phyloP scores from a whole-genome alignment of 1,140 invertebrate genomes.

The Drosophila eugracilis region DNA sequence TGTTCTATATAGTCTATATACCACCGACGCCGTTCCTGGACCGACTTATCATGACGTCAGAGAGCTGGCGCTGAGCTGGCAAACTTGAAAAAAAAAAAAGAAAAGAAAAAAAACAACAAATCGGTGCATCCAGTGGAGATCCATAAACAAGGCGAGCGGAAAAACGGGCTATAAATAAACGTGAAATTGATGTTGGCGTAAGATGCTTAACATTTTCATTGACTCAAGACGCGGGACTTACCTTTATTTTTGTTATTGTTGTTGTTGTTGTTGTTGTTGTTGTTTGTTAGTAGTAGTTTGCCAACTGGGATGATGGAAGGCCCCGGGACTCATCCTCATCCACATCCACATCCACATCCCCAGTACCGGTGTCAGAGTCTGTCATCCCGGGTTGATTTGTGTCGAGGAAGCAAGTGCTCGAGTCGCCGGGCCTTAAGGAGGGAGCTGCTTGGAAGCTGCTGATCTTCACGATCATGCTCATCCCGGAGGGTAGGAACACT shows the following conservation, averaged over 20 bases:
- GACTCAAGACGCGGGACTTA: slow-evolving; percentile 36
- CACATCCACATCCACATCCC: neutral
- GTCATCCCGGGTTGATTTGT: slow-evolving; percentile 75
- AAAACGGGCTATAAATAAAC: slow-evolving; percentile 72
- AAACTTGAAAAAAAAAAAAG: too few species aligned
- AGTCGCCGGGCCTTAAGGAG: slow-evolving; percentile 60
- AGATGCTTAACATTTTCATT: slow-evolving; percentile 77
- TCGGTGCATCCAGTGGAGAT: neutral
- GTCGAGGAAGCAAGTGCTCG: slow-evolving; percentile 81
- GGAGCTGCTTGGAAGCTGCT: slow-evolving; percentile 49
- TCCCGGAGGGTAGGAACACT: slow-evolving; percentile 13
- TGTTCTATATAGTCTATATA: too few species aligned
- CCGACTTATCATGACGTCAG: slow-evolving; percentile 47
- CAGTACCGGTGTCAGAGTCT: slow-evolving; percentile 68
- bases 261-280: too few species aligned
- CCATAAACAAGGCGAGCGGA: slow-evolving; percentile 60
- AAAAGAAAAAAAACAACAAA: too few species aligned
- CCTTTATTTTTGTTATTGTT: too few species aligned
- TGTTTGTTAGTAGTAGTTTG: neutral
- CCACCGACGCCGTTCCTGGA: too few species aligned
- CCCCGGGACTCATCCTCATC: slow-evolving; percentile 21
- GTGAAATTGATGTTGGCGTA: slow-evolving; percentile 72
- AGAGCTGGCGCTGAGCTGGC: slow-evolving; percentile 21
- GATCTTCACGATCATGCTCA: slow-evolving; percentile 49
- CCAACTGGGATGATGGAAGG: slow-evolving; percentile 31